Base-by-base conservation (phyloP, 2,888 invertebrate species). In the Nomada fucata region DNA sequence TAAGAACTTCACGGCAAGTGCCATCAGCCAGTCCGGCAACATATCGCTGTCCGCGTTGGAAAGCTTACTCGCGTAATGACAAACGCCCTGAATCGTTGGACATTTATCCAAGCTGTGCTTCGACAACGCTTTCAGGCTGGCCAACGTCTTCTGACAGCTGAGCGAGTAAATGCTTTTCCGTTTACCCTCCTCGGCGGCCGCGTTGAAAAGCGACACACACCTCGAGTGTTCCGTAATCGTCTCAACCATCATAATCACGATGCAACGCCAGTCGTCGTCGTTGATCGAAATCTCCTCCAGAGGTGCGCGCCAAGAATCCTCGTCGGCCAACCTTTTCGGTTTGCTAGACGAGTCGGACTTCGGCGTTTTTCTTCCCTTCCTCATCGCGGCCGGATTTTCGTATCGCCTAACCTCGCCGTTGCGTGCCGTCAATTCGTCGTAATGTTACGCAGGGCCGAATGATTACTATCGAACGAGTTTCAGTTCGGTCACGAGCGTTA, bases 251-350 rank as follows among this genome's bases (percentile, higher is more conserved):
- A 92, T 90, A 0, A 83, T 86, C 15, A 90, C 89, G 64, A 90
- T 88, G 72, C 92, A 92, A 76, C 88, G 87, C 92, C 92, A 93
- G 3, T 83, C 75, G 52, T 90, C 89, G 53, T 92, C 92, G 73
- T 92, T 92, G 44, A 92, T 88, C 15, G 36, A 71, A 20, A 89
- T 61, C 3, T 84, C 74, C 5, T 90, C 86, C 20, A 92, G 64
- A 13, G 78, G 74, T 0, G 77, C 75, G 0, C 68, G 71, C 85
- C 90, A 91, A 18, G 85, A 73, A 29, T 83, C 67, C 29, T 88
- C 84, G 7, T 73, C 63, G 0, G 23, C 0, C 42, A 20, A 57
- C 26, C 71, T 82, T 29, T 20, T 79, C 9, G 10, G 57, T 57
- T 47, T 75, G 3, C 9, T 52, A 1, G 52, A 15, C 5, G 7